phyloP scores from a whole-genome alignment of 2,113 vertebrate genomes.

The Paradoxurus hermaphroditus region DNA sequence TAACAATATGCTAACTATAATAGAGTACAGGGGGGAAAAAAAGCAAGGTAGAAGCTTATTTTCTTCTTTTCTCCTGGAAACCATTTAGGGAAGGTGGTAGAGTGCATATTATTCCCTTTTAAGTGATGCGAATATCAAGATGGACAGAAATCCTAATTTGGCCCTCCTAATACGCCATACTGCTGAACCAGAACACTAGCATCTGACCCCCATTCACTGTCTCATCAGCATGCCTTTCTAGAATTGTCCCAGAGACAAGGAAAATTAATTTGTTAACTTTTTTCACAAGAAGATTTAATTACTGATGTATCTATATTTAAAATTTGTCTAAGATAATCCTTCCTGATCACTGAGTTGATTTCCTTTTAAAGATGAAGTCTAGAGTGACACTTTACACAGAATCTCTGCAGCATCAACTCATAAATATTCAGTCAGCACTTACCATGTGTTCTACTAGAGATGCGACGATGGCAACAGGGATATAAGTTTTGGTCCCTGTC shows the following conservation, averaged over 20 bases:
- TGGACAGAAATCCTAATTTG: neutral
- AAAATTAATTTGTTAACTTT: neutral
- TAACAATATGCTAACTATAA: neutral
- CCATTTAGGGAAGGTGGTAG: neutral
- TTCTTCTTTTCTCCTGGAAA: conserved; percentile 10
- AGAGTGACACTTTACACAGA: neutral
- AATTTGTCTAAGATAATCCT: neutral
- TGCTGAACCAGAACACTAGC: neutral
- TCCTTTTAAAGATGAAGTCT: neutral
- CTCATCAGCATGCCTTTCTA: neutral
- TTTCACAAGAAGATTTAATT: neutral
- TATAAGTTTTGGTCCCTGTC: neutral
- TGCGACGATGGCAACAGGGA: neutral
- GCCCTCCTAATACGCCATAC: neutral
- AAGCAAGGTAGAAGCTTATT: neutral
- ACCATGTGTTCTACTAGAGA: neutral
- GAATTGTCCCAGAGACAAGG: neutral
- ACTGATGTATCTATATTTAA: neutral
- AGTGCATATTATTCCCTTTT: neutral
- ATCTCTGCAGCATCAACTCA: neutral
- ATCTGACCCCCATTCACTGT: neutral
- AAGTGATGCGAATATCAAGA: neutral
- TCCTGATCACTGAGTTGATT: neutral
- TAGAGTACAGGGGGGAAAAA: neutral
- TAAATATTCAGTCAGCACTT: neutral